Base-by-base conservation (phyloP, 2,797 vertebrate species). In the Sebastes kiyomatsui region DNA sequence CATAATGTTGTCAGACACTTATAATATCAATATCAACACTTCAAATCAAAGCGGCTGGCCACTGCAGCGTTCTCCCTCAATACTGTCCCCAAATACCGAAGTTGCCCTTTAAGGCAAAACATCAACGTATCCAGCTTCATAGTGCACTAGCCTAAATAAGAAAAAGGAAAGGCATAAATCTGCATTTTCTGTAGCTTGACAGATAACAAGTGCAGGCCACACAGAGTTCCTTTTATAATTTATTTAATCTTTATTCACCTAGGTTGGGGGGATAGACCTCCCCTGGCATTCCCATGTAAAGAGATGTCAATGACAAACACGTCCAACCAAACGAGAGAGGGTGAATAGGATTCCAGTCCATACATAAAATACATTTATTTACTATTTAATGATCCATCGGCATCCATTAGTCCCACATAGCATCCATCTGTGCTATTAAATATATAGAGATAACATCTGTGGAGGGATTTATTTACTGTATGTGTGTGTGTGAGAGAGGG, bases 281-380 rank as follows among this genome's bases (percentile, higher is more conserved):
- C 94, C 94, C 87, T 94, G 94, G 95, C 96, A 96, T 95, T 96
- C 94, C 93, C 94, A 95, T 94, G 93, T 95, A 93, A 96, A 96
- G 94, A 95, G 93, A 96, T 95, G 95, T 95, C 93, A 94, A 92
- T 92, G 95, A 96, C 93, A 92, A 96, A 96, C 94, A 96, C 94
- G 80, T 95, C 95, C 94, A 92, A 94, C 94, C 95, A 92, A 94
- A 96, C 92, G 75, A 94, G 93, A 95, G 93, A 94, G 85, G 92
- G 93, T 93, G 93, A 95, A 94, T 88, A 92, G 89, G 87, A 94
- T 92, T 93, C 80, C 90, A 94, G 91, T 96, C 90, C 94, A 94
- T 96, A 96, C 96, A 95, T 96, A 96, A 96, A 96, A 96, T 96
- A 96, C 96, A 96, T 96, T 93, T 96, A 96, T 96, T 95, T 94